phyloP scores from a whole-genome alignment of 2,113 vertebrate genomes.

The Chamaea fasciata region DNA sequence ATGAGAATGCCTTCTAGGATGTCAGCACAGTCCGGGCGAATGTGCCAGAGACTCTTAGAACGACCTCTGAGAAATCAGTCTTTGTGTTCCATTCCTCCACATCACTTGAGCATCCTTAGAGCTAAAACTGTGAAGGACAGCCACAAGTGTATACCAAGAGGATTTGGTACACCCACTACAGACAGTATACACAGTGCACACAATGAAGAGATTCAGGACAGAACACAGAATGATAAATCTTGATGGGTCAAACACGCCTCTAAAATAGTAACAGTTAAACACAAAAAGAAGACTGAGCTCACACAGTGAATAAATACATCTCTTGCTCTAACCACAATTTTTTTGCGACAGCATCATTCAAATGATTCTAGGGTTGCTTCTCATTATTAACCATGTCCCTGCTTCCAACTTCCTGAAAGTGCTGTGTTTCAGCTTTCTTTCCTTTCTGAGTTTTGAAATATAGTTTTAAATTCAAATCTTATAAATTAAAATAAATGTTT shows the following conservation, averaged over 20 bases:
- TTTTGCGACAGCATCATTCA: neutral
- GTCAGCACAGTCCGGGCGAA: rapidly evolving
- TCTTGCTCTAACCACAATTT: neutral
- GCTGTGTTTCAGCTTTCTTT: neutral
- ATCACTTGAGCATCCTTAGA: neutral
- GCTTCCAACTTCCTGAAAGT: neutral
- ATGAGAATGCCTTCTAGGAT: neutral
- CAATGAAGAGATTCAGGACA: neutral
- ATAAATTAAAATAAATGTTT: neutral
- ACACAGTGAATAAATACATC: neutral
- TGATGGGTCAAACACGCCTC: neutral
- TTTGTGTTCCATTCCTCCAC: neutral
- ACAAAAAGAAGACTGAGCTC: neutral
- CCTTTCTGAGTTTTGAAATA: neutral
- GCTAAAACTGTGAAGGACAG: neutral
- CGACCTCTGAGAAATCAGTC: neutral
- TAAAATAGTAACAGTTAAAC: neutral
- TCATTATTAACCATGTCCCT: neutral
- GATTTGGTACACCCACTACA: neutral
- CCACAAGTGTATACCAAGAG: rapidly evolving
- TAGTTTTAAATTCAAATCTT: neutral
- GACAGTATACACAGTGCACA: neutral
- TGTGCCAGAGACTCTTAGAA: neutral
- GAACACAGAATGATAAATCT: neutral
- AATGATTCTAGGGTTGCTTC: neutral